Conservation (phyloP, 2,113 vertebrate species). For the Pimephales promelas region DNA sequence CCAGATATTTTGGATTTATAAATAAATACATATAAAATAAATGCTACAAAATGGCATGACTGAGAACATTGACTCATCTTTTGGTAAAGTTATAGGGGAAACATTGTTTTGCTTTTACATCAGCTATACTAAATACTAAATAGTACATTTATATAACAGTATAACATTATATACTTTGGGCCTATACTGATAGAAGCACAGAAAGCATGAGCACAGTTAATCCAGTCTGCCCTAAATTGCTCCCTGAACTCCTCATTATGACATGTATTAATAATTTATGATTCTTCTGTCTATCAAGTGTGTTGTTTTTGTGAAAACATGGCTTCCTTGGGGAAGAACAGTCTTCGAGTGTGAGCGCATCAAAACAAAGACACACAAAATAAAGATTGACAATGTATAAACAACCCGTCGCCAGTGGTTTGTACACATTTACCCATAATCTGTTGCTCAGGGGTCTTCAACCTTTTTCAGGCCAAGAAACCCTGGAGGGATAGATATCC, state of each 20-base stretch:
- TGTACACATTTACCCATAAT: not conserved
- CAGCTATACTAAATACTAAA: too few relatives aligned
- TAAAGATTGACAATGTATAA: not conserved
- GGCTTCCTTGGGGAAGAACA: slow-evolving; percentile 12
- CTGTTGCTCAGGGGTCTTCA: not conserved
- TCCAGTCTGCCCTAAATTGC: not conserved
- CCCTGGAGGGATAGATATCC: too few relatives aligned
- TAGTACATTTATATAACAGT: too few relatives aligned
- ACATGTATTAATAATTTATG: slow-evolving; percentile 44
- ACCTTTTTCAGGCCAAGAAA: not conserved
- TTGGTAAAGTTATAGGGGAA: not conserved
- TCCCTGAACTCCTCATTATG: slow-evolving; percentile 47
- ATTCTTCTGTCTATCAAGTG: slow-evolving; percentile 17
- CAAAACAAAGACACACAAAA: not conserved
- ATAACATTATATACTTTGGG: too few relatives aligned
- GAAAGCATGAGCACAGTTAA: slow-evolving; percentile 1
- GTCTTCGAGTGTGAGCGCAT: not conserved
- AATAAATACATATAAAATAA: not conserved
- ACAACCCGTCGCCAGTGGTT: not conserved
- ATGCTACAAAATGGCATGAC: not conserved
- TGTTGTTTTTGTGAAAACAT: slow-evolving; percentile 40
- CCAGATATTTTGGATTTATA: not conserved
- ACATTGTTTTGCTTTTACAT: not conserved
- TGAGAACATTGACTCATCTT: not conserved
- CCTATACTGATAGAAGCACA: not conserved